phyloP scores from a whole-genome alignment of 1,140 invertebrate species.

The Tetragonula clypearis region DNA sequence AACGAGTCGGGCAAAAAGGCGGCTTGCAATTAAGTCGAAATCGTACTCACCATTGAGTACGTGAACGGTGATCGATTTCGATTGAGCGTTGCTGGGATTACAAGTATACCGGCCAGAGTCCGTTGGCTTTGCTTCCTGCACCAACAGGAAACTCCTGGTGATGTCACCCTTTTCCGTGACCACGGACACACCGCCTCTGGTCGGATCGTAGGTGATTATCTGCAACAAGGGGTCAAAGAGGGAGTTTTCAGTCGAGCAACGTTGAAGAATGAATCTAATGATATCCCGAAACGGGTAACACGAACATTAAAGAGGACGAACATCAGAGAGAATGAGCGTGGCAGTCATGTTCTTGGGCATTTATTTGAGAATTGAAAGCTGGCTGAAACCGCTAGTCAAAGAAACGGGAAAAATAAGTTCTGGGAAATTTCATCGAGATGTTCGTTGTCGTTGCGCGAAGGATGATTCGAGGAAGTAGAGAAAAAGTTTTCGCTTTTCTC shows the following conservation, averaged over 20 bases:
- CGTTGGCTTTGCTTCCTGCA: constrained; percentile 89
- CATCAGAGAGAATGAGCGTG: not conserved
- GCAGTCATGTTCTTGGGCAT: constrained; percentile 33
- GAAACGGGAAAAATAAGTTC: constrained; percentile 7
- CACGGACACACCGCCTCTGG: constrained; percentile 88
- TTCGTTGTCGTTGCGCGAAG: not conserved
- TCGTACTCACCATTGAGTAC: constrained; percentile 93
- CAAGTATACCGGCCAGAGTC: constrained; percentile 92
- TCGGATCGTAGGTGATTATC: constrained; percentile 90
- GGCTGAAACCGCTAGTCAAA: not conserved
- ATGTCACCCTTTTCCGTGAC: constrained; percentile 93
- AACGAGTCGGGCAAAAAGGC: not conserved
- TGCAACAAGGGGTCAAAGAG: constrained; percentile 77
- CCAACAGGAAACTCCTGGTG: constrained; percentile 91
- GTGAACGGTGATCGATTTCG: constrained; percentile 93
- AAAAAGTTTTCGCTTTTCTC: constrained; percentile 21
- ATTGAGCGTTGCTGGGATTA: constrained; percentile 93
- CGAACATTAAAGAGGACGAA: not conserved
- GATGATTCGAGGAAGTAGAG: not conserved
- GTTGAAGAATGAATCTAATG: not conserved
- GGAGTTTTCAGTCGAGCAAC: constrained; percentile 10
- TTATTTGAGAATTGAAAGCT: constrained; percentile 1
- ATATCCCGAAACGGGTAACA: not conserved
- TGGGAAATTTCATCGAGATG: not conserved
- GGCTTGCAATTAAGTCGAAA: constrained; percentile 39